Conservation (phyloP, 2,888 invertebrate genomes). For the Coronaproctus castanopsis region DNA sequence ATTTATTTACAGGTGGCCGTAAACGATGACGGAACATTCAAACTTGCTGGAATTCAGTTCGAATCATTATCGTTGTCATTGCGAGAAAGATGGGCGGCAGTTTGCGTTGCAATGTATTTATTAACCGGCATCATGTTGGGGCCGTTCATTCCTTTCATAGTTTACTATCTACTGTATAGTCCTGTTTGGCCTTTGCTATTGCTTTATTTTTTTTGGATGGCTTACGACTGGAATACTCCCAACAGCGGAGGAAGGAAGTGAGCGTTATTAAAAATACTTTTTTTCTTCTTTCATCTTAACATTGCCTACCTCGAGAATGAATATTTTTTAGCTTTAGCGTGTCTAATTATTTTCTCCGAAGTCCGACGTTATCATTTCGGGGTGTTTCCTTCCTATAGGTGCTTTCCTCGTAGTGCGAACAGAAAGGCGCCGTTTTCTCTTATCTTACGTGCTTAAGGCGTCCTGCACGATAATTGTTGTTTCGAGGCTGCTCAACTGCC, state of each 20-base stretch:
- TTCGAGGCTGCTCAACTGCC: no score
- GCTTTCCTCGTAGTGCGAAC: no score
- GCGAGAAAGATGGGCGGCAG: neutral
- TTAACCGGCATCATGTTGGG: neutral
- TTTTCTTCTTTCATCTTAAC: no score
- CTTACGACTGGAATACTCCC: neutral
- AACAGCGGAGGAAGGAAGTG: neutral
- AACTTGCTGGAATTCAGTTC: neutral
- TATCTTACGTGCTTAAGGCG: no score
- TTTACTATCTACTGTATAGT: neutral
- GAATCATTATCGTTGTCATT: neutral
- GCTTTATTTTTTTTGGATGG: neutral
- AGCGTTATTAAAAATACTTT: no score
- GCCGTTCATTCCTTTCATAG: neutral
- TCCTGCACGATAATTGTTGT: no score
- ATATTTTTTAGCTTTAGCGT: no score
- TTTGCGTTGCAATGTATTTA: neutral
- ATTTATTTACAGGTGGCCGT: neutral
- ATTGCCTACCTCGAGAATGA: no score
- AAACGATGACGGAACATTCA: neutral
- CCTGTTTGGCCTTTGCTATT: neutral
- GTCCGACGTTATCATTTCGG: no score
- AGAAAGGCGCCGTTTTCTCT: no score
- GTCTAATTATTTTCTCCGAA: no score
- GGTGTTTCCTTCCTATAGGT: no score